Conservation (phyloP, 2,797 vertebrate genomes). For the Huso huso region DNA sequence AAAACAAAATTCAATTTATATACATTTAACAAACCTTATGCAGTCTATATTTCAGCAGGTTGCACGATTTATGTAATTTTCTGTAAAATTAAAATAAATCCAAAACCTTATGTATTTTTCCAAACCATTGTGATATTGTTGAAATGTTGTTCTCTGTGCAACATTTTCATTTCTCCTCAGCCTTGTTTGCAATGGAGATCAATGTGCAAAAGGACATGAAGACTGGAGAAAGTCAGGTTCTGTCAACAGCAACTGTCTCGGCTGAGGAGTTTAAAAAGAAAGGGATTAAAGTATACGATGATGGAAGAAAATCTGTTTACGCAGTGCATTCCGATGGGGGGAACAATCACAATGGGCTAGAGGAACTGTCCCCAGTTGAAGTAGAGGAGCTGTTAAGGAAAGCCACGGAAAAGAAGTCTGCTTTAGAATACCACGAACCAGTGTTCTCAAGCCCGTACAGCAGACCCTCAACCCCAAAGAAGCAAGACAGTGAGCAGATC, state of each 20-base stretch:
- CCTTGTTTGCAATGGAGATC: slow-evolving; percentile 87
- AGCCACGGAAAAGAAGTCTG: slow-evolving; percentile 68
- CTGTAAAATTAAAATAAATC: too few species aligned
- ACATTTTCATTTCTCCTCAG: slow-evolving; percentile 46
- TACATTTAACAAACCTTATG: too few species aligned
- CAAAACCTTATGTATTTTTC: too few species aligned
- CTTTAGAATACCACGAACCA: slow-evolving; percentile 80
- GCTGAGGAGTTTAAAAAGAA: slow-evolving; percentile 63
- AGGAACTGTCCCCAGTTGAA: slow-evolving; percentile 67
- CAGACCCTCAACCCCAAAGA: slow-evolving; percentile 55
- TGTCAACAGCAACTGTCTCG: slow-evolving; percentile 72
- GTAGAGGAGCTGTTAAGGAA: slow-evolving; percentile 82
- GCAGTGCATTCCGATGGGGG: slow-evolving; percentile 54
- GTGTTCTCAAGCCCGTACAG: slow-evolving; percentile 78
- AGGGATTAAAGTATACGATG: slow-evolving; percentile 85
- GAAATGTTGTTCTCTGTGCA: too few species aligned
- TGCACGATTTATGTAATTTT: too few species aligned
- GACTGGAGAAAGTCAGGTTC: slow-evolving; percentile 78
- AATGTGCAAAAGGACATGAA: slow-evolving; percentile 80
- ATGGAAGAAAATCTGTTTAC: slow-evolving; percentile 79
- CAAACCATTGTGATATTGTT: too few species aligned
- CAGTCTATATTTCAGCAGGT: too few species aligned
- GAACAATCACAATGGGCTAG: slow-evolving; percentile 36
- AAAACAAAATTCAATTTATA: too few species aligned
- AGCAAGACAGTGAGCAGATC: slow-evolving; percentile 43